Evolutionary conservation across 1,140 invertebrate genomes (phyloP).

Genomic region (Drosophila triauraria): DNA sequence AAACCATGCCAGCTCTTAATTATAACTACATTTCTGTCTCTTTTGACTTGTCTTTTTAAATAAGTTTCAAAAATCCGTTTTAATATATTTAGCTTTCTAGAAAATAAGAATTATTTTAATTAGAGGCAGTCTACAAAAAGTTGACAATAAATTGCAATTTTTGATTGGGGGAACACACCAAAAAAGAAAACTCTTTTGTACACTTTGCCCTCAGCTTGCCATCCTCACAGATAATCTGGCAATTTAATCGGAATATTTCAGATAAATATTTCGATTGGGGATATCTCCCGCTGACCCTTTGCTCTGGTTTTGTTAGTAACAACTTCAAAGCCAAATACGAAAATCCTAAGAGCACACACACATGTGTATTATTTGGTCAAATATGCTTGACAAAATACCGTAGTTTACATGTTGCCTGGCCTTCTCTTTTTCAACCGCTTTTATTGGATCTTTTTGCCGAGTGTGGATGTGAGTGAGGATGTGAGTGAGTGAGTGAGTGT

Average conservation of each 20-base stretch:
- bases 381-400: conserved; percentile 41
- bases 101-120: conserved; percentile 1
- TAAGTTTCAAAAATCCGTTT: too few species aligned
- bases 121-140: conserved; percentile 3
- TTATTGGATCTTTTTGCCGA: conserved; percentile 25
- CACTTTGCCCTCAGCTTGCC: neutral
- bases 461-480: conserved; percentile 1
- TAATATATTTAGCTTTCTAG: neutral
- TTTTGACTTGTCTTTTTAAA: neutral
- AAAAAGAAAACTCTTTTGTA: neutral
- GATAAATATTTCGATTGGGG: conserved; percentile 20
- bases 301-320: neutral
- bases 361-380: conserved; percentile 28
- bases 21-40: accelerated
- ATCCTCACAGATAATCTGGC: conserved; percentile 12
- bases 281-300: conserved; percentile 1
- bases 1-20: neutral
- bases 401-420: conserved; percentile 25
- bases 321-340: conserved; percentile 17
- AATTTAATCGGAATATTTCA: conserved; percentile 18
- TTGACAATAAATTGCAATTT: conserved; percentile 2
- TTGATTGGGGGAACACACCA: neutral
- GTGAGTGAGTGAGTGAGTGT: conserved; percentile 25
- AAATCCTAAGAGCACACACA: conserved; percentile 20
- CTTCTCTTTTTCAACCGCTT: conserved; percentile 7